These are phyloP conservation scores for Oxystoma pomonae DNA, from an alignment of 2,888 invertebrate species.

Conservation along the genomic window DNA sequence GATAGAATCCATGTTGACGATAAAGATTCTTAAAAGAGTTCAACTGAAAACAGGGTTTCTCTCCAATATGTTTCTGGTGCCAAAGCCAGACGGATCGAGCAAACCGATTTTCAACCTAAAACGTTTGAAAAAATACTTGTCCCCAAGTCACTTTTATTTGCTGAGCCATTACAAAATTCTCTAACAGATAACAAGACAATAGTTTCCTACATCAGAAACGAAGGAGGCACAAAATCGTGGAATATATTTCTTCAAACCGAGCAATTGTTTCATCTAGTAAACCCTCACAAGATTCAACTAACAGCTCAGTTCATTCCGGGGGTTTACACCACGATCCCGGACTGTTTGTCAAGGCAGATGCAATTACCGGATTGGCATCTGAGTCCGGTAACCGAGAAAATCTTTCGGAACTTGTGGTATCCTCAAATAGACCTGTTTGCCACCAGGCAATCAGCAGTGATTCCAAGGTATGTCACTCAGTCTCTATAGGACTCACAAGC, in stretches of 20 bases:
- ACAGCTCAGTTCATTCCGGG: neutral
- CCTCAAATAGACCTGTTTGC: conserved; percentile 21
- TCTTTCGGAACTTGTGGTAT: conserved; percentile 17
- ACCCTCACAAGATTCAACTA: neutral
- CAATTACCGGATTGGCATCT: conserved; percentile 21
- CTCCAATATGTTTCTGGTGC: conserved; percentile 17
- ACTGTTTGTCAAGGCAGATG: conserved; percentile 15
- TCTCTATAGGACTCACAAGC: neutral
- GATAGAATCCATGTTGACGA: conserved; percentile 8
- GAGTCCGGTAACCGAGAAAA: neutral
- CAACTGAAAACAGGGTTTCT: conserved; percentile 8
- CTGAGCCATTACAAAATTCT: no score
- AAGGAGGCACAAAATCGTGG: conserved; percentile 8
- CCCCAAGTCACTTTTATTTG: conserved; percentile 13
- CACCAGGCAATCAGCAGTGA: neutral
- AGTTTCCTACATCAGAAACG: conserved; percentile 14
- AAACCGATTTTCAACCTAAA: conserved; percentile 19
- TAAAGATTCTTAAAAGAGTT: conserved; percentile 9
- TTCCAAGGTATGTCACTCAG: neutral
- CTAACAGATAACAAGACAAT: conserved; percentile 16
- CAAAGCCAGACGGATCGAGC: no score
- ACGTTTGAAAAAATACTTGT: conserved; percentile 14
- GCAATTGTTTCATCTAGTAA: neutral
- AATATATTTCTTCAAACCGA: neutral
- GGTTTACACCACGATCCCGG: no score